Base-by-base conservation (phyloP, 2,113 vertebrate genomes). In the Cairina moschata region DNA sequence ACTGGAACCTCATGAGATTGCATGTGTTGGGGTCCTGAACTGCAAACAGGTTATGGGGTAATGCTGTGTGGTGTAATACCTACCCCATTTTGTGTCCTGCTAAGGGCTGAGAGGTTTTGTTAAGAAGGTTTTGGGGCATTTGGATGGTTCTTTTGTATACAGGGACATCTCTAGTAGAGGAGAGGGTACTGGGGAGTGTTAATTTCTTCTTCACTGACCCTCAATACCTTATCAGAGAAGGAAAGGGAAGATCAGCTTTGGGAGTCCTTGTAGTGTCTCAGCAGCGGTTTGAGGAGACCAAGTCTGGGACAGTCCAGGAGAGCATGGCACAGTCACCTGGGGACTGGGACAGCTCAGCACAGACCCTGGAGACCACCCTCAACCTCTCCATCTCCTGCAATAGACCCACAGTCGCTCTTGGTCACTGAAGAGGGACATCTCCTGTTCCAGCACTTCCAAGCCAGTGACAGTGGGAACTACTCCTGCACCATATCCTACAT, bases 391-490 rank as follows among this genome's bases (percentile, higher is more conserved):
- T 74, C 79, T 72, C 32, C 21, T 50, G 55, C 55, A 38, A 28
- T 74, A 91, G 88, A 20, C 11, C 8, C 38, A 36, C 44, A 3
- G 60, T 11, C 50, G 20, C 59, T 83, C 28, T 40, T 26, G 2
- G 67, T 79, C 40, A 73, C 59, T 32, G 42, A 62, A n/a, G 73
- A 91, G 11, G 92, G 92, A 69, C 60, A 68, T 29, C 83, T 94
- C 60, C 60, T 83, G 48, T 79, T 94, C 67, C 73, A 38, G 25
- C 73, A 69, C 67, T 94, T 91, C 78, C 88, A 83, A 73, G 88
- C 67, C 32, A 12, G 32, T 1, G 4, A 87, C 73, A 94, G 88
- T 17, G 88, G 92, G 32, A 79, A 68, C 9, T 94, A 94, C 32
- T 79, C 73, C 60, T 94, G 92, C 66, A 79, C 78, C 60, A 23